Conservation (phyloP, 1,140 invertebrate species). For the Venturia canescens region DNA sequence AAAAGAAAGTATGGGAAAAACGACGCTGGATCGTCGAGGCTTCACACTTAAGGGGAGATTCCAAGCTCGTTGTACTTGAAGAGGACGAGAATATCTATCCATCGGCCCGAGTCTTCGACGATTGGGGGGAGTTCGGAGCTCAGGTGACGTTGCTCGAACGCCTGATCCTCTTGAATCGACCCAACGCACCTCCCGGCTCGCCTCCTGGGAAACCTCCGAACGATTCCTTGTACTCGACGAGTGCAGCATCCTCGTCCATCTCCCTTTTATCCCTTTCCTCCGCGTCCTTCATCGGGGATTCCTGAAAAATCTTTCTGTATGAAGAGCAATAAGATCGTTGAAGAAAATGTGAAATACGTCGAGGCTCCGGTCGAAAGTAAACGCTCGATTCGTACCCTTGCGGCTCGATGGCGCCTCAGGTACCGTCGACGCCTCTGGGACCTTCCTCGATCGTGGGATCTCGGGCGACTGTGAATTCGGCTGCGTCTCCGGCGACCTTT, state of each 20-base stretch:
- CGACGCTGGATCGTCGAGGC: background rate
- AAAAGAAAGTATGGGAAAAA: background rate
- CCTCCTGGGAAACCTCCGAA: conserved; percentile 52
- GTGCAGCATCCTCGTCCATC: conserved; percentile 32
- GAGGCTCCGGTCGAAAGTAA: no score
- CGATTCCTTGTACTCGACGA: conserved; percentile 50
- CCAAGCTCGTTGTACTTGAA: background rate
- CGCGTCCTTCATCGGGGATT: conserved; percentile 1
- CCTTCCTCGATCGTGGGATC: conserved; percentile 10
- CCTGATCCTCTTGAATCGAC: conserved; percentile 65
- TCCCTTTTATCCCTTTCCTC: conserved; percentile 29
- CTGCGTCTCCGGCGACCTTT: conserved; percentile 29
- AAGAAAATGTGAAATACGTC: no score
- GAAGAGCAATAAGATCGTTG: background rate
- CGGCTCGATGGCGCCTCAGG: conserved; percentile 14
- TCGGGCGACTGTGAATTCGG: background rate
- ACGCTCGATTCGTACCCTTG: conserved; percentile 24
- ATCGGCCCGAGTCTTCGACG: background rate
- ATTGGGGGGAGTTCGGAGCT: background rate
- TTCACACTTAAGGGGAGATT: background rate
- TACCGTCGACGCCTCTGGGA: background rate
- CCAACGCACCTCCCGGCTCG: conserved; percentile 55
- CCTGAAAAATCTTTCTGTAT: conserved; percentile 29
- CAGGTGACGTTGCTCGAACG: conserved; percentile 46
- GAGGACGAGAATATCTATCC: background rate